phyloP scores from a whole-genome alignment of 2,888 invertebrate species.

The Epinotia nisella region DNA sequence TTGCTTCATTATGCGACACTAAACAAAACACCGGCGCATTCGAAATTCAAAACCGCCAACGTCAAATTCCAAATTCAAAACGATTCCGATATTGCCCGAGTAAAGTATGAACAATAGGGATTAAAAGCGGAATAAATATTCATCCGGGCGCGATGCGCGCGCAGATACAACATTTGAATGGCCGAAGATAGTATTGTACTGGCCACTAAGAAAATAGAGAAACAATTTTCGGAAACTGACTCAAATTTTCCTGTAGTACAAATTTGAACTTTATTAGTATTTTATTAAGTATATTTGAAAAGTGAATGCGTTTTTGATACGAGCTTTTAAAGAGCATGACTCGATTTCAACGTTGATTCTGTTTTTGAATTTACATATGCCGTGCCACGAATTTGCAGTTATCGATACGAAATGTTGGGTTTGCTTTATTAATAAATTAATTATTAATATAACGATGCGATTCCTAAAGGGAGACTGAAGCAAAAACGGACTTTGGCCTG shows the following conservation, averaged over 20 bases:
- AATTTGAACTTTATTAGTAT: slow-evolving; percentile 4
- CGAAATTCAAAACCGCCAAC: slow-evolving; percentile 36
- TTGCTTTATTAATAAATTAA: slow-evolving; percentile 48
- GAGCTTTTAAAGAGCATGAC: not conserved
- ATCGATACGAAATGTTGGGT: slow-evolving; percentile 69
- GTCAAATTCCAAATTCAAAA: slow-evolving; percentile 44
- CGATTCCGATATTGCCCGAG: slow-evolving; percentile 41
- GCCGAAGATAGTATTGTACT: slow-evolving; percentile 75
- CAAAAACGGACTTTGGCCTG: not conserved
- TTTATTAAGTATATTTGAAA: not conserved
- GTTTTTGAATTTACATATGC: slow-evolving; percentile 79
- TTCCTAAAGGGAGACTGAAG: not conserved
- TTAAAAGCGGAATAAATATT: slow-evolving; percentile 75
- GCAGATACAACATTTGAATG: slow-evolving; percentile 78
- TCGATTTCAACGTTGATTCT: slow-evolving; percentile 68
- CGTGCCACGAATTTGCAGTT: slow-evolving; percentile 76
- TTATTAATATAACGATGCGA: slow-evolving; percentile 9
- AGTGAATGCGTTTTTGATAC: not conserved
- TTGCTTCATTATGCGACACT: slow-evolving; percentile 1
- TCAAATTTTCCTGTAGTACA: not conserved
- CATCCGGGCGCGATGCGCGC: slow-evolving; percentile 72
- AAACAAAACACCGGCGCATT: slow-evolving; percentile 37
- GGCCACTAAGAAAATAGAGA: slow-evolving; percentile 57
- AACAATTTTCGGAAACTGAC: slow-evolving; percentile 55
- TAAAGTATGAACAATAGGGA: slow-evolving; percentile 46